Conservation (phyloP, 2,113 vertebrate species). For the Pollachius pollachius region DNA sequence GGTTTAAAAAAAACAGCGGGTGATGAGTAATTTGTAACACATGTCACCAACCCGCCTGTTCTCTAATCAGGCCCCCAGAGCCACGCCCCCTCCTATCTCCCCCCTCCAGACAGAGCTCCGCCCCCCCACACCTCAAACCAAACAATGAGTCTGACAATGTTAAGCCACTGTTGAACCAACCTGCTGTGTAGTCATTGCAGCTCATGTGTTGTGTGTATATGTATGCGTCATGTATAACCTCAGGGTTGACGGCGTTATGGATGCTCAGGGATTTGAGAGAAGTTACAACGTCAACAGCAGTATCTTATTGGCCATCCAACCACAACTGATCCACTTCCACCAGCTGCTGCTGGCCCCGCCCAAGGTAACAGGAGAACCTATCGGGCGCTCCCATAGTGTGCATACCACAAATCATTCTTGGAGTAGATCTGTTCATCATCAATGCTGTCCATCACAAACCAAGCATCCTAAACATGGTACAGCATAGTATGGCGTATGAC, state of each 20-base stretch:
- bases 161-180: no score
- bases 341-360: constrained; percentile 90
- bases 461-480: no score
- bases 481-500: no score
- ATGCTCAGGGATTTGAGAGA: constrained; percentile 76
- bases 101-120: no score
- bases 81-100: no score
- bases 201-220: constrained; percentile 5
- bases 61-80: no score
- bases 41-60: no score
- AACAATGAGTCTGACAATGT: no score
- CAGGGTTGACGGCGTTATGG: constrained; percentile 73
- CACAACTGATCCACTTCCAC: constrained; percentile 91
- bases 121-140: no score
- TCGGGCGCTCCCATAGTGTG: not conserved
- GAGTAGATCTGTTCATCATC: not conserved
- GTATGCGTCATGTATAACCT: constrained; percentile 27
- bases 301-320: constrained; percentile 85
- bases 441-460: no score
- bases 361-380: constrained; percentile 74
- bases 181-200: not conserved
- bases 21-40: no score
- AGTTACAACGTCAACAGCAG: constrained; percentile 84
- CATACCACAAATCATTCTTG: not conserved
- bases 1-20: no score